Base-by-base conservation (phyloP, 2,888 invertebrate species). In the Stomorhina lunata region DNA sequence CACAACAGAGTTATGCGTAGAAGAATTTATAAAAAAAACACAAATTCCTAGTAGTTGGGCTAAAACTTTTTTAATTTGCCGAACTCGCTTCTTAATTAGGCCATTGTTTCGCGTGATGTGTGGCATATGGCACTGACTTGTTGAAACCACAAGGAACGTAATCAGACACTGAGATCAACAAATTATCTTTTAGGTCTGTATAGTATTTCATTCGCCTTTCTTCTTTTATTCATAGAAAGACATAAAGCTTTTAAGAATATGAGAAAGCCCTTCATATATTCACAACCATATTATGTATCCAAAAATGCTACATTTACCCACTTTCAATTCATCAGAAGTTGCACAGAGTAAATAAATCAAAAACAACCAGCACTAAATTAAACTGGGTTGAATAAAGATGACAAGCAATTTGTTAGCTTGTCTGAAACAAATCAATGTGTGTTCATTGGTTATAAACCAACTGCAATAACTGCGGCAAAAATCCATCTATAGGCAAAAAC, bases 401-500 rank as follows among this genome's bases (percentile, higher is more conserved):
- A 48, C 65, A 66, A 57, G 75, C 75, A 76, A 76, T 76, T 66
- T 76, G 75, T 76, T 57, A 66, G 45, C n/a, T 66, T 76, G 75
- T 57, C 66, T 66, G 20, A 34, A 57, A 12, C 59, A 66, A 37
- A 34, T 45, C 57, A 71, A 57, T 45, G 45, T 32, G 15, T 9
- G n/a, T n/a, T n/a, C 15, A 32, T n/a, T 29, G n/a, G 29, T 43
- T 40, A 75, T 55, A 50, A 65, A 65, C 53, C 45, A n/a, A 55
- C 43, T 10, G 43, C 40, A 34, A 50, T n/a, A n/a, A n/a, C n/a
- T n/a, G n/a, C 50, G n/a, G 22, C 66, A 66, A 66, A 65, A 48
- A 65, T 48, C n/a, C 32, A 48, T 34, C 27, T 34, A 43, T 55
- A 65, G 43, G 40, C 29, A 43, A 45, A n/a, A n/a, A n/a, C n/a